phyloP scores from a whole-genome alignment of 2,797 vertebrate genomes.

The Spatula clypeata region DNA sequence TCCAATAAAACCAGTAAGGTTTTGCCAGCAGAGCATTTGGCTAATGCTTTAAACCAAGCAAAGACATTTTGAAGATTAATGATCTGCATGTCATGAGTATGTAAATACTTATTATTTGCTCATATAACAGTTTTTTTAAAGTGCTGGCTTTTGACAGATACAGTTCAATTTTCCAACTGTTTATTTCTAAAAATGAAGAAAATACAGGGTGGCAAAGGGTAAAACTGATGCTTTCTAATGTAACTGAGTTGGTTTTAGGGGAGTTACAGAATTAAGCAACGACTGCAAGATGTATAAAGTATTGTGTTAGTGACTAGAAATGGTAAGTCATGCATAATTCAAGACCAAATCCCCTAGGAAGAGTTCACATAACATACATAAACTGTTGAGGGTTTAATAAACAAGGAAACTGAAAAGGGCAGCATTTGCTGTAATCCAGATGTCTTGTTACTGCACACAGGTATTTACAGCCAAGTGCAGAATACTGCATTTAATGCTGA shows the following conservation, averaged over 20 bases:
- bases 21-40: neutral
- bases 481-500: neutral
- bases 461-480: neutral
- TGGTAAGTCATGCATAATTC: constrained; percentile 34
- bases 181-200: neutral
- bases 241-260: neutral
- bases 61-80: neutral
- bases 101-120: neutral
- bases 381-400: neutral
- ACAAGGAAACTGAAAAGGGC: neutral
- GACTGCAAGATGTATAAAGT: neutral
- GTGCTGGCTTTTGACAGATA: neutral
- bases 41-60: neutral
- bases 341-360: constrained; percentile 7
- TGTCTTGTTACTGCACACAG: neutral
- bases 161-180: neutral
- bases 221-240: neutral
- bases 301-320: constrained; percentile 20
- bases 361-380: neutral
- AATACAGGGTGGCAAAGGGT: neutral
- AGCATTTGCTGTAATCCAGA: neutral
- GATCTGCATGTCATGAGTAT: neutral
- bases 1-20: neutral
- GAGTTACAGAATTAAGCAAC: neutral
- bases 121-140: neutral